Evolutionary conservation across 1,140 invertebrate genomes (phyloP).

Genomic region (Calycopis cecrops): DNA sequence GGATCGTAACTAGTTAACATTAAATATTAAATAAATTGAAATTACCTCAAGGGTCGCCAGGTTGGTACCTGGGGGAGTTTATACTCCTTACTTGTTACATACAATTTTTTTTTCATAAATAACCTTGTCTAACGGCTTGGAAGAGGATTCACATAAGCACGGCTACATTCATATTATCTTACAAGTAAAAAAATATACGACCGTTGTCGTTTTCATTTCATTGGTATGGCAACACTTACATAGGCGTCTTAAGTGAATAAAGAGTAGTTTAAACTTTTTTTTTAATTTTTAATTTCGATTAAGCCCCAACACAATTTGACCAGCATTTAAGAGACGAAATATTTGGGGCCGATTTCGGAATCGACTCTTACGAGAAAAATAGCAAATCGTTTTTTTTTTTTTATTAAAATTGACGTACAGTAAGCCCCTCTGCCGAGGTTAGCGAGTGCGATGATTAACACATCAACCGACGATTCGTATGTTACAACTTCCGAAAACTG

Average conservation of each 20-base stretch:
- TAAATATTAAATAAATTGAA: slow-evolving; percentile 8
- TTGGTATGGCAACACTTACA: slow-evolving; percentile 2
- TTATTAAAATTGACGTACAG: too few relatives aligned
- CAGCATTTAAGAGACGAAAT: too few relatives aligned
- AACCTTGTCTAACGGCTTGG: not conserved
- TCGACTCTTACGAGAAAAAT: too few relatives aligned
- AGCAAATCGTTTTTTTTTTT: too few relatives aligned
- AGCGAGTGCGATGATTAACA: too few relatives aligned
- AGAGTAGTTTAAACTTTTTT: too few relatives aligned
- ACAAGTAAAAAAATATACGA: slow-evolving; percentile 8
- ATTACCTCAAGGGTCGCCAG: slow-evolving; percentile 3
- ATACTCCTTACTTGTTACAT: not conserved
- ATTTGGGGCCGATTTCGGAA: too few relatives aligned
- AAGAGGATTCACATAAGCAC: not conserved
- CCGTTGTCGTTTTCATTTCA: not conserved
- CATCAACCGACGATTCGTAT: too few relatives aligned
- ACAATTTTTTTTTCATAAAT: not conserved
- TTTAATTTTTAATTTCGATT: too few relatives aligned
- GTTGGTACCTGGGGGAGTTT: not conserved
- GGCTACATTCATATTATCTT: not conserved
- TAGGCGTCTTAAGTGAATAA: not conserved
- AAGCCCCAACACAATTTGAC: too few relatives aligned
- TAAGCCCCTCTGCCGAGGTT: too few relatives aligned
- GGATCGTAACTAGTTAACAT: slow-evolving; percentile 20
- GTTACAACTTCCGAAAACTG: too few relatives aligned